Evolutionary conservation across 2,888 invertebrate species (phyloP).

Genomic region (Drosophila macrothrix): DNA sequence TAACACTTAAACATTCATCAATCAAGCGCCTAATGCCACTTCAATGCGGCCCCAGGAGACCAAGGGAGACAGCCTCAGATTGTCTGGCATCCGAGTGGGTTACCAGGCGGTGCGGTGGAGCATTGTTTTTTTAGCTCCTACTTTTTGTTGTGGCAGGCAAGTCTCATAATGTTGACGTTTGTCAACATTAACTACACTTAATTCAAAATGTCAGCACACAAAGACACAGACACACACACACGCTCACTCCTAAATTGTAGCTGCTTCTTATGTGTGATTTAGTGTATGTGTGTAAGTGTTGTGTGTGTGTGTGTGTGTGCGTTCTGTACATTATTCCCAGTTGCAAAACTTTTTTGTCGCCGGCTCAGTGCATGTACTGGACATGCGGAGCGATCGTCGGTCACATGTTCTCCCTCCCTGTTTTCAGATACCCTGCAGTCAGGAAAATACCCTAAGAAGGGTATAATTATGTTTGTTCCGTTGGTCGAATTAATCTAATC

Average conservation of each 20-base stretch:
- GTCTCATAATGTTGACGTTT: conserved; percentile 73
- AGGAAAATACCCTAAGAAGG: neutral
- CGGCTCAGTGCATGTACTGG: conserved; percentile 44
- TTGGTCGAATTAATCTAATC: neutral
- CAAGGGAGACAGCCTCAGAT: conserved; percentile 10
- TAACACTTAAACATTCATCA: conserved; percentile 73
- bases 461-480: neutral
- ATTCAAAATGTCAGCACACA: conserved; percentile 76
- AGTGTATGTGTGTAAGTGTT: neutral
- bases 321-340: conserved; percentile 41
- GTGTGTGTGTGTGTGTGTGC: conserved; percentile 8
- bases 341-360: conserved; percentile 51
- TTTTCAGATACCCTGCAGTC: conserved; percentile 22
- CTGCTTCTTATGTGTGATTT: conserved; percentile 3
- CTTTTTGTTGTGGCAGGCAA: conserved; percentile 33
- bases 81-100: conserved; percentile 43
- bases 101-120: conserved; percentile 17
- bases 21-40: conserved; percentile 75
- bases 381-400: conserved; percentile 42
- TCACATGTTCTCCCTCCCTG: conserved; percentile 46
- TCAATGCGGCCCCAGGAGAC: conserved; percentile 46
- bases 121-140: conserved; percentile 18
- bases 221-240: conserved; percentile 20
- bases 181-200: conserved; percentile 82
- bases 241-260: conserved; percentile 37